A percentile compares a stretch with the other conserved stretches of the same genome.
phyloP scores from a whole-genome alignment of 2,888 invertebrate genomes.

The Nemotelus pantherinus region DNA sequence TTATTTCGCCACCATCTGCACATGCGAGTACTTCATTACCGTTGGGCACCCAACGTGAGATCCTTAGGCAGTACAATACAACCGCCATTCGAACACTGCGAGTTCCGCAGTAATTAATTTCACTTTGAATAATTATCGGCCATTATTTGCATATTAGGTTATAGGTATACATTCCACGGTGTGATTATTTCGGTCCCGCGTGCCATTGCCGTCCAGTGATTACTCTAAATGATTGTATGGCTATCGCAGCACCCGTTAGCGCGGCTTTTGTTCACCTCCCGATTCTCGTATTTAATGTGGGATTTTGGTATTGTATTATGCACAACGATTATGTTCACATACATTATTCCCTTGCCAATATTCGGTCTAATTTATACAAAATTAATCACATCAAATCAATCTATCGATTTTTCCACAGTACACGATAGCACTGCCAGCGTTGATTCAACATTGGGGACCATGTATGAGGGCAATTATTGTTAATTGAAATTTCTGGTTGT shows the following conservation, averaged over 20 bases:
- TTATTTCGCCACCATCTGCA: too few species aligned
- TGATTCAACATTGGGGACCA: background rate
- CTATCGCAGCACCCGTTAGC: background rate
- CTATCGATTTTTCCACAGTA: constrained; percentile 14
- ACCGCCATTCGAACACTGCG: background rate
- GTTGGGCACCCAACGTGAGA: background rate
- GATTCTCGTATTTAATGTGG: background rate
- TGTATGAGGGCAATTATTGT: constrained; percentile 14
- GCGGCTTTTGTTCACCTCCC: background rate
- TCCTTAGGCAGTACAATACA: constrained; percentile 15
- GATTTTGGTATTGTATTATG: background rate
- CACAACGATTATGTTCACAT: background rate
- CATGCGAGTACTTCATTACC: too few species aligned
- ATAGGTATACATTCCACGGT: background rate
- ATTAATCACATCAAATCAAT: constrained; percentile 33
- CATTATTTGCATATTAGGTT: constrained; percentile 37
- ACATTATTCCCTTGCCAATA: background rate
- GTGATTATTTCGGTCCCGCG: background rate
- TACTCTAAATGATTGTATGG: background rate
- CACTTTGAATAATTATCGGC: constrained; percentile 35
- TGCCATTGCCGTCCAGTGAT: background rate
- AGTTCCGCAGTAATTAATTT: constrained; percentile 32
- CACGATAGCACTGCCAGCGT: background rate
- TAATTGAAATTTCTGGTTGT: constrained; percentile 2
- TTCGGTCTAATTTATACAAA: constrained; percentile 23